phyloP scores from a whole-genome alignment of 2,113 vertebrate genomes.

The Hoplias malabaricus region DNA sequence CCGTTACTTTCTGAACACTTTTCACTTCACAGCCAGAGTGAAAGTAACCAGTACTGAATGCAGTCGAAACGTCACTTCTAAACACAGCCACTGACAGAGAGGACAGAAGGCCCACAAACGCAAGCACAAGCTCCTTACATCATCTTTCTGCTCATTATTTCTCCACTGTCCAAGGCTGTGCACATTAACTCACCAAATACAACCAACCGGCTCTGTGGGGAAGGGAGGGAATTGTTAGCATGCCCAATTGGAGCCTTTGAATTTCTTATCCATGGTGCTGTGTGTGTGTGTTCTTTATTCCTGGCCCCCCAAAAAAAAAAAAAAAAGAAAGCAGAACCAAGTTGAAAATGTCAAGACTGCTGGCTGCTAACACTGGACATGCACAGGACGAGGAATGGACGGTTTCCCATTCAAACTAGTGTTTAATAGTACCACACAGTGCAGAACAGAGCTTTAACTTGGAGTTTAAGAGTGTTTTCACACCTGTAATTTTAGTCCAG shows the following conservation, averaged over 20 bases:
- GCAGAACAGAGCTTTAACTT: too few species aligned
- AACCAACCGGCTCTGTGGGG: background rate
- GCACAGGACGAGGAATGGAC: too few species aligned
- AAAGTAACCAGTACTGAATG: background rate
- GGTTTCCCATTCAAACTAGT: too few species aligned
- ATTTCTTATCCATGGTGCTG: constrained; percentile 31
- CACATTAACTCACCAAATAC: background rate
- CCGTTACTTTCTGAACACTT: too few species aligned
- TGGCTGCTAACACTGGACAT: constrained; percentile 44
- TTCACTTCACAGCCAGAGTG: background rate
- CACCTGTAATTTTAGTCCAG: too few species aligned
- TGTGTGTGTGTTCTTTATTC: constrained; percentile 33
- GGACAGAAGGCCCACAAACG: background rate
- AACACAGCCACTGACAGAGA: background rate
- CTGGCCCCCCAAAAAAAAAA: too few species aligned
- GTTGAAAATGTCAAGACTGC: constrained; percentile 50
- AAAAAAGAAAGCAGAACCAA: constrained; percentile 48
- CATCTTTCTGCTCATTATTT: background rate
- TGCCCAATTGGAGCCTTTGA: constrained; percentile 7
- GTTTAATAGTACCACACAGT: too few species aligned
- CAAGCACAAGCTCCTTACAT: background rate
- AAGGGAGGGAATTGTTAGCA: background rate
- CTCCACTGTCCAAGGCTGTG: background rate
- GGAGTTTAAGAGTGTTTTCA: too few species aligned
- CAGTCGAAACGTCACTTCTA: background rate